Percentiles rank a stretch among this genome's conserved stretches.
phyloP scores from a whole-genome alignment of 2,888 invertebrate species.

The Cosmopolites sordidus region DNA sequence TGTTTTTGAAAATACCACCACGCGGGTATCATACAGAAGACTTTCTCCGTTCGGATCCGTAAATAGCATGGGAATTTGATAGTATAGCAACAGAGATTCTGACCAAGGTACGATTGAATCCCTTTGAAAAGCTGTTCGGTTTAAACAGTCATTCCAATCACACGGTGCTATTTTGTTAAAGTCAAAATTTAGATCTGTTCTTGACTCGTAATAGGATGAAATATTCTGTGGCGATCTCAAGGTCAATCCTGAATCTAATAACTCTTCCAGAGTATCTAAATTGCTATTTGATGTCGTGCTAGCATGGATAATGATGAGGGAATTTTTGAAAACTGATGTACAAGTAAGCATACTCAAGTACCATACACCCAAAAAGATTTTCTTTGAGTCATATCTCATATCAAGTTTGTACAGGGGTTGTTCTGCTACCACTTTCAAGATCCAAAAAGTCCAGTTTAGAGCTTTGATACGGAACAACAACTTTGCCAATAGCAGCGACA shows the following conservation, averaged over 20 bases:
- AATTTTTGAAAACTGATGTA: background rate
- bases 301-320: background rate
- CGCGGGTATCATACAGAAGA: slow-evolving; percentile 8
- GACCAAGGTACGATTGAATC: slow-evolving; percentile 9
- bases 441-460: background rate
- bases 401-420: background rate
- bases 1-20: slow-evolving; percentile 11
- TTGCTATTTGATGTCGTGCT: background rate
- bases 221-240: background rate
- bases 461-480: background rate
- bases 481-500: background rate
- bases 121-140: slow-evolving; percentile 15
- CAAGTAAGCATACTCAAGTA: background rate
- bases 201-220: background rate
- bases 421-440: background rate
- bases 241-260: background rate
- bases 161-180: background rate
- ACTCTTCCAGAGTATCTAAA: background rate
- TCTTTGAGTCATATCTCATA: background rate
- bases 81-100: slow-evolving; percentile 13
- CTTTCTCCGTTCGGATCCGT: slow-evolving; percentile 16
- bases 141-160: slow-evolving; percentile 8
- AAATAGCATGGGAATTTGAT: slow-evolving; percentile 20
- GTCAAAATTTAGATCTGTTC: background rate
- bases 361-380: background rate